Percentiles rank a stretch among this genome's conserved stretches.
Evolutionary conservation across 1,140 invertebrate genomes (phyloP).

Genomic region (Bombus haemorrhoidalis): DNA sequence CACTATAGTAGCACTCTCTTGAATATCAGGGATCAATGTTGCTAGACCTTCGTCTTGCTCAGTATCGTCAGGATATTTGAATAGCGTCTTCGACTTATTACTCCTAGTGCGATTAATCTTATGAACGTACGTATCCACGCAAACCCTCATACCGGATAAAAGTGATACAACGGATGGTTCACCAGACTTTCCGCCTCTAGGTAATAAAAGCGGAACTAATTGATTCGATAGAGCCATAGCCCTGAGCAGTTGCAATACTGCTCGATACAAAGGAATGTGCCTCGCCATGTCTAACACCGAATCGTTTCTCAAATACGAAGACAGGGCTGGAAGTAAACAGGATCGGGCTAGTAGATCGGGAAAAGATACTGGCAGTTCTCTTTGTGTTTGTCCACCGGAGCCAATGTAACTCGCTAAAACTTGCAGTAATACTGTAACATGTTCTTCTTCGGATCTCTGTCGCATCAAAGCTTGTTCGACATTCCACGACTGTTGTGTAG

Average conservation of each 20-base stretch:
- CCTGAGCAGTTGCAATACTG: constrained; percentile 91
- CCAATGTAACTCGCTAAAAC: constrained; percentile 94
- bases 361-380: constrained; percentile 87
- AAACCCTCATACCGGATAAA: constrained; percentile 93
- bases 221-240: constrained; percentile 89
- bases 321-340: constrained; percentile 93
- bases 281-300: constrained; percentile 97
- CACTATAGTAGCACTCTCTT: constrained; percentile 90
- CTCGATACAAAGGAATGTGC: constrained; percentile 95
- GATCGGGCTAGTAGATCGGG: constrained; percentile 90
- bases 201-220: constrained; percentile 87
- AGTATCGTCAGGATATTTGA: constrained; percentile 85
- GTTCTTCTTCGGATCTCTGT: constrained; percentile 95
- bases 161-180: constrained; percentile 86
- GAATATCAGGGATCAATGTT: constrained; percentile 93
- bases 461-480: constrained; percentile 95
- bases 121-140: constrained; percentile 94
- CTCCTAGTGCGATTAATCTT: constrained; percentile 79
- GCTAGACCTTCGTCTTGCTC: constrained; percentile 95
- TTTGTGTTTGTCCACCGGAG: constrained; percentile 85
- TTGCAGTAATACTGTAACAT: constrained; percentile 91
- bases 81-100: constrained; percentile 72
- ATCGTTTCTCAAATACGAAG: constrained; percentile 96
- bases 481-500: constrained; percentile 97
- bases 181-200: constrained; percentile 78